Percentiles rank a stretch among this genome's conserved stretches.
These are phyloP conservation scores for Ericerus pela DNA, from an alignment of 1,140 invertebrate species.

Conservation along the genomic window DNA sequence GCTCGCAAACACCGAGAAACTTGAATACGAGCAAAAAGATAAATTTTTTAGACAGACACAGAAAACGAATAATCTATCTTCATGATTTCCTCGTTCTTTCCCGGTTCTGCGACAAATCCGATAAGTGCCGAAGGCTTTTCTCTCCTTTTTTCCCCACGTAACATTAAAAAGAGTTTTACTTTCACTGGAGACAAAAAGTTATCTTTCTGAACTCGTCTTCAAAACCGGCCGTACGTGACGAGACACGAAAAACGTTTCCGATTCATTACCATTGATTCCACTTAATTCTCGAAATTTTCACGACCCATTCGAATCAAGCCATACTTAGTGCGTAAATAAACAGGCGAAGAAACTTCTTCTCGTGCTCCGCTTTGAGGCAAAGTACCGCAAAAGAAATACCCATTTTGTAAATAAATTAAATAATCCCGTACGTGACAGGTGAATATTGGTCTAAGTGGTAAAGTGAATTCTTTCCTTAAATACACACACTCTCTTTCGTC, in stretches of 20 bases:
- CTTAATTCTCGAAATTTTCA: background rate
- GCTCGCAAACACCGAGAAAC: background rate
- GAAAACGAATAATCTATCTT: background rate
- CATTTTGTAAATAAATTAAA: constrained; percentile 1
- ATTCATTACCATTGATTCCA: constrained; percentile 5
- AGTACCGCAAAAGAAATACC: background rate
- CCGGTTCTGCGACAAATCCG: background rate
- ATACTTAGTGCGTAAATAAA: background rate
- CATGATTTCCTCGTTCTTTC: background rate
- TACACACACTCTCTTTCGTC: too few relatives aligned
- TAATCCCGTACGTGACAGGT: background rate
- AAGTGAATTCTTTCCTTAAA: too few relatives aligned
- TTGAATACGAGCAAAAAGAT: background rate
- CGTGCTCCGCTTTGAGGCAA: background rate
- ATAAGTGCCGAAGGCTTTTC: background rate
- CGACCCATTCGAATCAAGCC: background rate
- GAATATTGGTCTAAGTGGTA: constrained; percentile 3
- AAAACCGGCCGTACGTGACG: background rate
- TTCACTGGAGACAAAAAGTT: background rate
- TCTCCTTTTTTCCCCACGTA: background rate
- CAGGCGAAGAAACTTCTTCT: too few relatives aligned
- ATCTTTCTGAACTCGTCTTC: background rate
- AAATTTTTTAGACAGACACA: too few relatives aligned
- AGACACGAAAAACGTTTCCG: too few relatives aligned
- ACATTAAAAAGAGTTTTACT: background rate